phyloP scores from a whole-genome alignment of 2,797 vertebrate genomes.

The Ctenopoma kingsleyae region DNA sequence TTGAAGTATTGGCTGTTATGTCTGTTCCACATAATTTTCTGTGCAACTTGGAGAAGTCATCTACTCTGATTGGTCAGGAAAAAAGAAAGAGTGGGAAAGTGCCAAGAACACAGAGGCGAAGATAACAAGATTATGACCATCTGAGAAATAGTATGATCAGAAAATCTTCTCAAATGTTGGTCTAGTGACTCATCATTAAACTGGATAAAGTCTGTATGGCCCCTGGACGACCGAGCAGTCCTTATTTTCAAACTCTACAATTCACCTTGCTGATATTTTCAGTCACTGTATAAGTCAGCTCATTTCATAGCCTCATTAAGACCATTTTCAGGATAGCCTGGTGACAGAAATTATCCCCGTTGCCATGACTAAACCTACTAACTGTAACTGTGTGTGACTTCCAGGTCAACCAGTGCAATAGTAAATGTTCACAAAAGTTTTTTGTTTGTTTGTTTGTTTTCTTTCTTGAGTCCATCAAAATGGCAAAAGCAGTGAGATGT shows the following conservation, averaged over 20 bases:
- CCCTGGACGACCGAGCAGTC: conserved; percentile 10
- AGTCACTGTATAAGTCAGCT: conserved; percentile 8
- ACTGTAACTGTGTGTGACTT: conserved; percentile 7
- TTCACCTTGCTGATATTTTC: conserved; percentile 32
- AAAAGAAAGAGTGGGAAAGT: conserved; percentile 23
- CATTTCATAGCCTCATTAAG: conserved; percentile 12
- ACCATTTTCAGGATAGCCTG: conserved; percentile 21
- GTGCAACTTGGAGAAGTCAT: conserved; percentile 14
- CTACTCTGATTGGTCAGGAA: conserved; percentile 30
- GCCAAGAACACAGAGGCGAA: conserved; percentile 4
- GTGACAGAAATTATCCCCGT: conserved; percentile 30
- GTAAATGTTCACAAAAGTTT: not conserved
- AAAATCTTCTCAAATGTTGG: conserved; percentile 34
- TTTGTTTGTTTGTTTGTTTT: too few species aligned
- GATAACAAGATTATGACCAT: conserved; percentile 40
- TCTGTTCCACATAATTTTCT: conserved; percentile 42
- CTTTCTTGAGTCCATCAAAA: too few species aligned
- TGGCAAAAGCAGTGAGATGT: too few species aligned
- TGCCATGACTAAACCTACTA: conserved; percentile 32
- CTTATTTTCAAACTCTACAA: conserved; percentile 25
- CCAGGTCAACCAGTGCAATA: not conserved
- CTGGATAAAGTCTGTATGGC: conserved; percentile 7
- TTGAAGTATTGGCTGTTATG: conserved; percentile 49
- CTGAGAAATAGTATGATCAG: conserved; percentile 31
- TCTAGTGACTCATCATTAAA: conserved; percentile 50